Evolutionary conservation across 2,888 invertebrate genomes (phyloP).

Genomic region (Drosophila pseudotakahashii): DNA sequence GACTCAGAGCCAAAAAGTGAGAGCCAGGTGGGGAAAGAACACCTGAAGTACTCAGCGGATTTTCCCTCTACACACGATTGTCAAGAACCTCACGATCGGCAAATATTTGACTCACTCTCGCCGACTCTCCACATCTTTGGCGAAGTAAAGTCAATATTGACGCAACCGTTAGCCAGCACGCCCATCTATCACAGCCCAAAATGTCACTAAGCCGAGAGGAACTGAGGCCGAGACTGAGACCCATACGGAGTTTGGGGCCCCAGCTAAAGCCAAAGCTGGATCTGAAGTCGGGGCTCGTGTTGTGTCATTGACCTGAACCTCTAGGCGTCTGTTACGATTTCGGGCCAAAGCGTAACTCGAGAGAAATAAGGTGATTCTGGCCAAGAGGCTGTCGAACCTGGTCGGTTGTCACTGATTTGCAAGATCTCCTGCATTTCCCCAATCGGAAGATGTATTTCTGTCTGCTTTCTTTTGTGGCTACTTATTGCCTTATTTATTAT

Average conservation of each 20-base stretch:
- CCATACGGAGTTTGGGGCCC: too few relatives aligned
- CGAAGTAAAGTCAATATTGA: slow-evolving; percentile 79
- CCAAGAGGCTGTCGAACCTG: slow-evolving; percentile 30
- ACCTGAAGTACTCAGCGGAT: slow-evolving; percentile 28
- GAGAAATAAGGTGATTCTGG: slow-evolving; percentile 9
- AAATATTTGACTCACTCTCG: slow-evolving; percentile 63
- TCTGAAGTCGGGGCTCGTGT: slow-evolving; percentile 30
- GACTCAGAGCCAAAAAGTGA: slow-evolving; percentile 57
- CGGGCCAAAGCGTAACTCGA: slow-evolving; percentile 31
- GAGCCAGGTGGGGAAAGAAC: slow-evolving; percentile 7
- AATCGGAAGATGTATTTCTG: slow-evolving; percentile 38
- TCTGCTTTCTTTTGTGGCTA: slow-evolving; percentile 38
- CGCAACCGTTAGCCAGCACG: slow-evolving; percentile 68
- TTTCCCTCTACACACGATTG: slow-evolving; percentile 21
- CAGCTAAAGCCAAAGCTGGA: slow-evolving; percentile 5
- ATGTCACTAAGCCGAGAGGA: slow-evolving; percentile 46
- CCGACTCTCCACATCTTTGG: slow-evolving; percentile 45
- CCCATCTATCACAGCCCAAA: slow-evolving; percentile 51
- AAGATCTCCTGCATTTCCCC: slow-evolving; percentile 49
- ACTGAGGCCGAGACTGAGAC: background rate
- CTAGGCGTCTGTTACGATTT: slow-evolving; percentile 50
- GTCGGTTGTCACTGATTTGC: slow-evolving; percentile 57
- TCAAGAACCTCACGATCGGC: slow-evolving; percentile 36
- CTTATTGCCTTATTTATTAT: slow-evolving; percentile 24
- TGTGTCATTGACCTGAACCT: slow-evolving; percentile 49